Base-by-base conservation (phyloP, 2,113 vertebrate species). In the Scatophagus argus region DNA sequence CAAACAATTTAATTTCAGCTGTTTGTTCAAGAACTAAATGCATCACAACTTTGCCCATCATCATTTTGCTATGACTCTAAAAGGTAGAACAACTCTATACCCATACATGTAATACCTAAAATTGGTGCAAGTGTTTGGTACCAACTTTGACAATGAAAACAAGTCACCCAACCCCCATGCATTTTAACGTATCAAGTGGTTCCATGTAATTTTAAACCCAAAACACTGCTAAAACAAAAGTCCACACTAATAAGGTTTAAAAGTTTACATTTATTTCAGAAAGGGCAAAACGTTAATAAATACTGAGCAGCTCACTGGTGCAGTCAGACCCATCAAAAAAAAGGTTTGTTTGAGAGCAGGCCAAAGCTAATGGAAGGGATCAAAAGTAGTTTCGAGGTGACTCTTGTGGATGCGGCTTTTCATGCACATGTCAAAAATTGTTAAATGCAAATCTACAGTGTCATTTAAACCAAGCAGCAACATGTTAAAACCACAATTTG, bases 401-500 rank as follows among this genome's bases (percentile, higher is more conserved):
- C 72, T 59, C 64, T 39, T 32, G 39, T 7, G 2, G 52, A 52
- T 29, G 69, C 60, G 16, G 79, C 51, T 43, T 74, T 78, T 61
- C 10, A 54, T 39, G 68, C 32, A 79, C 76, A 76, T 85, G 85
- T 81, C 43, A 79, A 76, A 83, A 58, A 84, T 32, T 19, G 81
- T 83, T 85, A 87, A 88, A 87, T 83, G 84, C 46, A 32, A 67
- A 72, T 36, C 74, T 75, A 82, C 71, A 88, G 87, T 82, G 80
- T 83, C 83, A 87, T 88, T 90, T 90, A 73, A 89, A 85, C 84
- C 38, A 38, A 92, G 89, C 89, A 91, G 90, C 92, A 80, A 81
- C 82, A 87, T 77, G 86, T 83, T 54, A 55, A 84, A 87, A 61
- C 86, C 65, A n/a, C 82, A 80, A 29, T n/a, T 56, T 43, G 39